A percentile compares a stretch with the other conserved stretches of the same genome.
phyloP scores from a whole-genome alignment of 2,888 invertebrate genomes.

The Lasioglossum leucozonium region DNA sequence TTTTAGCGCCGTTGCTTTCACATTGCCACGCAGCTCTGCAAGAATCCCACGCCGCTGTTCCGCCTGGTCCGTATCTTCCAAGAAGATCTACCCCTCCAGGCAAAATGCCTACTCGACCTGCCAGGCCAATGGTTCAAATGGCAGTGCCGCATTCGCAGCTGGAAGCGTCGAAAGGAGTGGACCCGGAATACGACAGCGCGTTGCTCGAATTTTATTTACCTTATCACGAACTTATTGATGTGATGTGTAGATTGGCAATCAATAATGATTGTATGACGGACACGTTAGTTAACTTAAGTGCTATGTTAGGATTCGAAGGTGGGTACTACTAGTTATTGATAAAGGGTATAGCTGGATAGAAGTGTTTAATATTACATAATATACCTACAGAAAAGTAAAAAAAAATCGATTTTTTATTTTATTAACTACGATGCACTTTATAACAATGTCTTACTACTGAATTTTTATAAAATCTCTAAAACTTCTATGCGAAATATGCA shows the following conservation, averaged over 20 bases:
- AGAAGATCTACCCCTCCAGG: conserved; percentile 87
- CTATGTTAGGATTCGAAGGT: conserved; percentile 95
- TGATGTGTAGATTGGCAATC: conserved; percentile 94
- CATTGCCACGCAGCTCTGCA: conserved; percentile 93
- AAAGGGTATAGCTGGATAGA: too few relatives aligned
- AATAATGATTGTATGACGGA: conserved; percentile 95
- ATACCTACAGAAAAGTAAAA: too few relatives aligned
- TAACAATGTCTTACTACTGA: too few relatives aligned
- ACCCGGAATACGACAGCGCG: conserved; percentile 91
- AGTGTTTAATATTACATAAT: too few relatives aligned
- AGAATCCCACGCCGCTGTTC: conserved; percentile 89
- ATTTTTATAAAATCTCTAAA: too few relatives aligned
- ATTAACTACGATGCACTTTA: too few relatives aligned
- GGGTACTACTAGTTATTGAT: conserved; percentile 17
- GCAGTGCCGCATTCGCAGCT: conserved; percentile 91
- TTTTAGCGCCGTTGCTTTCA: conserved; percentile 93
- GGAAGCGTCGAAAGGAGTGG: conserved; percentile 89
- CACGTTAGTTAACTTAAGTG: conserved; percentile 93
- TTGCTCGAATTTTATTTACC: conserved; percentile 92
- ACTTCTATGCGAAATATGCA: too few relatives aligned
- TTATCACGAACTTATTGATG: conserved; percentile 95
- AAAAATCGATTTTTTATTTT: too few relatives aligned
- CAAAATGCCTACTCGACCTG: conserved; percentile 89
- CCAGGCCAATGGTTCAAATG: conserved; percentile 94
- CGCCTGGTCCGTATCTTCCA: conserved; percentile 92